Evolutionary conservation across 2,113 vertebrate genomes (phyloP).

Genomic region (Ammodytes marinus): DNA sequence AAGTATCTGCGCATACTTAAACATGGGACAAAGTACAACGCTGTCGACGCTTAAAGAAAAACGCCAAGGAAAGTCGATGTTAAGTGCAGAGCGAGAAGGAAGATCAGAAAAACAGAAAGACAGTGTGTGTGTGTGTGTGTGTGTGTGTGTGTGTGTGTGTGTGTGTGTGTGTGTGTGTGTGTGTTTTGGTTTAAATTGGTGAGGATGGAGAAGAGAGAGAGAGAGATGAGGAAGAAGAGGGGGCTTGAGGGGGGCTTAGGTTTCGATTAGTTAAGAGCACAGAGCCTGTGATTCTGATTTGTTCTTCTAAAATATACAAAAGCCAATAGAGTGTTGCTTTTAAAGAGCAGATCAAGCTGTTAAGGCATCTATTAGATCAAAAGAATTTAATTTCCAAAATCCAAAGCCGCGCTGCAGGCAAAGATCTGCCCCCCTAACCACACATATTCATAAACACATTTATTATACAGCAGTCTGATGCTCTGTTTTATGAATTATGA

Average conservation of each 20-base stretch:
- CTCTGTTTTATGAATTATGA: too few relatives aligned
- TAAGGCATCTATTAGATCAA: neutral
- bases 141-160: too few relatives aligned
- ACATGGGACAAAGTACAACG: constrained; percentile 61
- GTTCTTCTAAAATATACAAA: neutral
- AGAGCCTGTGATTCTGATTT: constrained; percentile 62
- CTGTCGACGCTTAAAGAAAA: constrained; percentile 55
- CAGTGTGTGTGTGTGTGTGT: too few relatives aligned
- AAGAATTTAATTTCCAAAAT: neutral
- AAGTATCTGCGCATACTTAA: constrained; percentile 64
- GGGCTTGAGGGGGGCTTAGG: constrained; percentile 15
- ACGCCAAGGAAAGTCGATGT: constrained; percentile 68
- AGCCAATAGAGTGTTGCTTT: neutral
- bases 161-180: constrained; percentile 24
- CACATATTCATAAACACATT: neutral
- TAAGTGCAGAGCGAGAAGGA: constrained; percentile 53
- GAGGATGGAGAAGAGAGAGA: constrained; percentile 4
- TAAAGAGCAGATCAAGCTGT: neutral
- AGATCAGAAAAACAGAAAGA: constrained; percentile 68
- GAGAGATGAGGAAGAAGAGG: constrained; percentile 9
- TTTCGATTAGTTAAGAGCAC: constrained; percentile 78
- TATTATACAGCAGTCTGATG: neutral
- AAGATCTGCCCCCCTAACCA: neutral
- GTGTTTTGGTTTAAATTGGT: constrained; percentile 61
- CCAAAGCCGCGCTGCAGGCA: too few relatives aligned